phyloP scores from a whole-genome alignment of 2,113 vertebrate species.

The Cyanocitta stelleri region DNA sequence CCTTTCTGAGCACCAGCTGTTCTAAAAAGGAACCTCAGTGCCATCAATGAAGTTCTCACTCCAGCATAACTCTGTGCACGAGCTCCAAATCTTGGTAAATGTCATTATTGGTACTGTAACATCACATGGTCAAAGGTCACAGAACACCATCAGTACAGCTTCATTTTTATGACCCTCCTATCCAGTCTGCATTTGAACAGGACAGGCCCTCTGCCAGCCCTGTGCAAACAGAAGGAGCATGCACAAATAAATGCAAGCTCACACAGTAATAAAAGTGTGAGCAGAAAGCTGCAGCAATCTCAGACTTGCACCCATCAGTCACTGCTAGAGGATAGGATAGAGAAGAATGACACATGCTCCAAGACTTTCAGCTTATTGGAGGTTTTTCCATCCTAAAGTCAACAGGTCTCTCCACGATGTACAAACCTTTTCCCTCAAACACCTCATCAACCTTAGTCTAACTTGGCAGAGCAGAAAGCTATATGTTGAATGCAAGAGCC shows the following conservation, averaged over 20 bases:
- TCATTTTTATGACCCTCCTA: background rate
- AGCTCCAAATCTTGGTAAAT: background rate
- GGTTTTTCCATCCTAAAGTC: background rate
- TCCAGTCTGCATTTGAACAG: background rate
- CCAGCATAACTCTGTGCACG: background rate
- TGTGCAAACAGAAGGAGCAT: background rate
- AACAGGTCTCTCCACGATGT: background rate
- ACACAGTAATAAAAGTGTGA: rapidly evolving
- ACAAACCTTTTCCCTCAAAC: background rate
- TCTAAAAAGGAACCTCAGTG: background rate
- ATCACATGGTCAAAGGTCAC: background rate
- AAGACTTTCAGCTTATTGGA: background rate
- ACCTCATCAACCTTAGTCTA: background rate
- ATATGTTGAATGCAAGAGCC: background rate
- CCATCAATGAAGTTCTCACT: background rate
- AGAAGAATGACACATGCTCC: background rate
- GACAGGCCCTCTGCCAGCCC: background rate
- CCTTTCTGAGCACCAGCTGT: background rate
- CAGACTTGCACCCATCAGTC: background rate
- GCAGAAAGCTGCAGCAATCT: background rate
- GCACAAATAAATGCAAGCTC: background rate
- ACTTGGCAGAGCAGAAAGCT: background rate
- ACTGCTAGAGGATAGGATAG: background rate
- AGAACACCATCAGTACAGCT: background rate
- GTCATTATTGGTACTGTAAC: background rate